Percentiles rank a stretch among this genome's conserved stretches.
Evolutionary conservation across 2,888 invertebrate species (phyloP).

Genomic region (Abrostola triplasia): DNA sequence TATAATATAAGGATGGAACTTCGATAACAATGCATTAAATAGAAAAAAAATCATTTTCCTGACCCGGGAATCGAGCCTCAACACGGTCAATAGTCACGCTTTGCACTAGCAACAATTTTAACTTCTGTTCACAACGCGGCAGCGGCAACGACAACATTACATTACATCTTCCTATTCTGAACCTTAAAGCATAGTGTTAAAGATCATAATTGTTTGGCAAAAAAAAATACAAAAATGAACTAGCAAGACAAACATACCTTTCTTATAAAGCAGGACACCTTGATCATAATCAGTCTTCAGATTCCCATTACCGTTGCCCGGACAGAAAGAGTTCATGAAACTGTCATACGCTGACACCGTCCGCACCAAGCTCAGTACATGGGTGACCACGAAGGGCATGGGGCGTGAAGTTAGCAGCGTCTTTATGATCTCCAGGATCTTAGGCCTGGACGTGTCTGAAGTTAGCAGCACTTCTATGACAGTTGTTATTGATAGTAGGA

Average conservation of each 20-base stretch:
- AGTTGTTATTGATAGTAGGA: constrained; percentile 64
- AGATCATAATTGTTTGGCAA: too few species aligned
- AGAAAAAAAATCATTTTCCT: too few species aligned
- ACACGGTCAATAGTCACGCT: too few species aligned
- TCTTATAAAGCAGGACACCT: constrained; percentile 78
- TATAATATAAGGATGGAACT: too few species aligned
- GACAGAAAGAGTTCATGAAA: constrained; percentile 64
- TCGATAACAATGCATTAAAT: too few species aligned
- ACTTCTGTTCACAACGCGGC: too few species aligned
- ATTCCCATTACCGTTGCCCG: constrained; percentile 64
- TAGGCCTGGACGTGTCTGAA: constrained; percentile 23
- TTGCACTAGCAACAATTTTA: too few species aligned
- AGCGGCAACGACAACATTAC: too few species aligned
- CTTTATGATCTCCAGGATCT: constrained; percentile 61
- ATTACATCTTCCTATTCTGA: too few species aligned
- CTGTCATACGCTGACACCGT: constrained; percentile 49
- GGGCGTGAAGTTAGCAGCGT: constrained; percentile 69
- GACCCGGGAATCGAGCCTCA: too few species aligned
- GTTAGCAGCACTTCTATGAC: constrained; percentile 45
- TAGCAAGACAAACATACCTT: constrained; percentile 63
- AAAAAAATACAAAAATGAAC: not conserved
- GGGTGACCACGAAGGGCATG: constrained; percentile 65
- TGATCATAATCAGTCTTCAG: constrained; percentile 80
- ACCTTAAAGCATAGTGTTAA: too few species aligned
- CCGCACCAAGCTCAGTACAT: constrained; percentile 60